A percentile compares a stretch with the other conserved stretches of the same genome.
These are phyloP conservation scores for Cheilosia impressa DNA, from an alignment of 2,888 invertebrate species.

Conservation along the genomic window DNA sequence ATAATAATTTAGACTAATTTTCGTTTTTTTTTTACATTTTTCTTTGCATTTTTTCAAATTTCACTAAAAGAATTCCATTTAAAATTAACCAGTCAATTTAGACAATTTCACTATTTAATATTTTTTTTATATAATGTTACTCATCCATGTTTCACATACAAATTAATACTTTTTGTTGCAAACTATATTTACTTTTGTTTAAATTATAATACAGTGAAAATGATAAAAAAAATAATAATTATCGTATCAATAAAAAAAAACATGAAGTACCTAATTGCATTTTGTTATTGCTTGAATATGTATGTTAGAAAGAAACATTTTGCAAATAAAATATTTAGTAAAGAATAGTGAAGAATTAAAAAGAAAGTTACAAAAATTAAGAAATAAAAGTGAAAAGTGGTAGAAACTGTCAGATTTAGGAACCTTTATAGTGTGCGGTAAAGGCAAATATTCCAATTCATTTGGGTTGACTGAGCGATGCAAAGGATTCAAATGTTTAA, in stretches of 20 bases:
- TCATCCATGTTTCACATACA: constrained; percentile 49
- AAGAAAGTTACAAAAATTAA: background rate
- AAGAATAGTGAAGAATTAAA: background rate
- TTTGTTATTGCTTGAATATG: constrained; percentile 1
- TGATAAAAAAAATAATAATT: constrained; percentile 2
- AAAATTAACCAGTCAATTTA: constrained; percentile 56
- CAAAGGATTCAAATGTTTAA: too few relatives aligned
- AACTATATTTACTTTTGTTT: constrained; percentile 26
- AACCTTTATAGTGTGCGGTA: background rate
- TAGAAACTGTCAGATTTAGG: background rate
- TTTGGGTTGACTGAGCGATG: too few relatives aligned
- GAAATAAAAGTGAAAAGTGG: background rate
- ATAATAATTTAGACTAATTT: constrained; percentile 49
- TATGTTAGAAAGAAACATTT: background rate
- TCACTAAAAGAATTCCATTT: constrained; percentile 27
- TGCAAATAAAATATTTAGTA: too few relatives aligned
- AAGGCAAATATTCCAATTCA: background rate
- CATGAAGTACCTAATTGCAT: background rate
- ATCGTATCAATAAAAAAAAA: background rate
- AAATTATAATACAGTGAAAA: constrained; percentile 45
- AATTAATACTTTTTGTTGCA: constrained; percentile 68
- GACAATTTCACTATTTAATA: constrained; percentile 29
- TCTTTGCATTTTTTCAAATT: constrained; percentile 18
- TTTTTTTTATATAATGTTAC: constrained; percentile 15
- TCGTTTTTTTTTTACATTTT: constrained; percentile 11